Evolutionary conservation across 2,797 vertebrate species (phyloP), one percentile per base, ranked within the genome.

Genomic region (Rhyacichthys aspro): DNA sequence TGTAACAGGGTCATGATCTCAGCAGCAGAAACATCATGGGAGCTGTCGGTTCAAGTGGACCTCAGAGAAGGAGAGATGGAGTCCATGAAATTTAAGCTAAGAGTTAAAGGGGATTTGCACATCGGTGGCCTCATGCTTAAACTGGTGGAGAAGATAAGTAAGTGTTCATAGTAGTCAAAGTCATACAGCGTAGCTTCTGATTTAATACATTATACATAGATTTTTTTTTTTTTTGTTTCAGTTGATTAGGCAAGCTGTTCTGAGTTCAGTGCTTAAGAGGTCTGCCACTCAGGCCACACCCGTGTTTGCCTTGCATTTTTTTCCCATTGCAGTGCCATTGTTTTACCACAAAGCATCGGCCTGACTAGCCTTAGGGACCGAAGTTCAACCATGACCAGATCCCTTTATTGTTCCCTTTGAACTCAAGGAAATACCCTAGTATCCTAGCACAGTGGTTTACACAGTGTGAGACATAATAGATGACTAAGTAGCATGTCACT

Each of bases 41-140:
- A 95, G 60, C 94, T 99, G 32, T 19, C 67, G 0, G 81, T 99
- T 59, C 88, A 71, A 41, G 91, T 98, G 65, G 96, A 98, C 74
- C 91, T 94, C 63, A 93, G 88, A 6, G 62, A 80, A 5, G 89
- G 91, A 60, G 88, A 86, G 0, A 34, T 56, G 54, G 81, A 92
- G 57, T 63, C 78, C 61, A 92, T 91, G 78, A 88, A 84, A 14
- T 67, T 93, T 56, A 87, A 61, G 0, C 81, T 98, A 60, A 89
- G 72, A 58, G 96, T 99, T 67, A 94, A 94, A 0, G 98, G 98
- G 47, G 94, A 96, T 76, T 92, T 97, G 72, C 98, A 99, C 59
- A 66, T 99, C 3, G 98, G 98, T 57, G 98, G 98, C 63, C 89
- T 99, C 78, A 99, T 99, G 95, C 95, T 99, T 34, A 96, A 93